Conservation (phyloP, 2,888 invertebrate genomes). For the Acanthosoma haemorrhoidale region DNA sequence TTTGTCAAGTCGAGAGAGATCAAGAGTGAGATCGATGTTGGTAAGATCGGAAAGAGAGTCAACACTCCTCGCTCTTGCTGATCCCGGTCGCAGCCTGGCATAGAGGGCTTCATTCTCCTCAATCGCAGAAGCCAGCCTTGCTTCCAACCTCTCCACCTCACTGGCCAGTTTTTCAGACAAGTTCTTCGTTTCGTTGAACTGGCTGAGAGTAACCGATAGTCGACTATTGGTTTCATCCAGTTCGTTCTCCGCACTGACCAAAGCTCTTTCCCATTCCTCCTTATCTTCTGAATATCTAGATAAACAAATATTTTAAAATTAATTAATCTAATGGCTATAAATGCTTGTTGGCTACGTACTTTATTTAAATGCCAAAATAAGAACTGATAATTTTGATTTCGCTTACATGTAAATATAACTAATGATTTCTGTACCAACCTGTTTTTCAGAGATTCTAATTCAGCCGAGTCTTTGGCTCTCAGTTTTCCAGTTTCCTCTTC, state of each 20-base stretch:
- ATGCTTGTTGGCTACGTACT: neutral
- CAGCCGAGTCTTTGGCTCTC: slow-evolving; percentile 65
- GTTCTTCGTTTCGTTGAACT: slow-evolving; percentile 59
- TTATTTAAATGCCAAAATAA: neutral
- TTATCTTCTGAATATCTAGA: slow-evolving; percentile 50
- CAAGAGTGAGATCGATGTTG: slow-evolving; percentile 68
- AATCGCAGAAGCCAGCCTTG: slow-evolving; percentile 49
- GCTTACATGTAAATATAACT: no score
- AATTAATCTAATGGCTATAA: neutral
- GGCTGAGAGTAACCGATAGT: slow-evolving; percentile 59
- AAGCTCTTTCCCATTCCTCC: slow-evolving; percentile 59
- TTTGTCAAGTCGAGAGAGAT: slow-evolving; percentile 67
- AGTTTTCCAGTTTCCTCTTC: slow-evolving; percentile 70
- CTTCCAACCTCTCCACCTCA: slow-evolving; percentile 38
- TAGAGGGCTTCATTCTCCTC: slow-evolving; percentile 73
- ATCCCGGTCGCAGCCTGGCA: slow-evolving; percentile 53
- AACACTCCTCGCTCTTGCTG: slow-evolving; percentile 57
- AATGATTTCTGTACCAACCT: slow-evolving; percentile 49
- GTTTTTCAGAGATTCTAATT: slow-evolving; percentile 56
- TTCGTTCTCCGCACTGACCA: slow-evolving; percentile 61
- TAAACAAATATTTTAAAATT: neutral
- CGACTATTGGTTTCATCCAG: slow-evolving; percentile 63
- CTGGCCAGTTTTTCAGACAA: slow-evolving; percentile 33
- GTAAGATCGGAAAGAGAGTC: slow-evolving; percentile 77
- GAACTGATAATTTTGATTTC: neutral